A percentile compares a stretch with the other conserved stretches of the same genome.
Conservation (phyloP, 1,140 invertebrate genomes). For the Goniozus legneri region DNA sequence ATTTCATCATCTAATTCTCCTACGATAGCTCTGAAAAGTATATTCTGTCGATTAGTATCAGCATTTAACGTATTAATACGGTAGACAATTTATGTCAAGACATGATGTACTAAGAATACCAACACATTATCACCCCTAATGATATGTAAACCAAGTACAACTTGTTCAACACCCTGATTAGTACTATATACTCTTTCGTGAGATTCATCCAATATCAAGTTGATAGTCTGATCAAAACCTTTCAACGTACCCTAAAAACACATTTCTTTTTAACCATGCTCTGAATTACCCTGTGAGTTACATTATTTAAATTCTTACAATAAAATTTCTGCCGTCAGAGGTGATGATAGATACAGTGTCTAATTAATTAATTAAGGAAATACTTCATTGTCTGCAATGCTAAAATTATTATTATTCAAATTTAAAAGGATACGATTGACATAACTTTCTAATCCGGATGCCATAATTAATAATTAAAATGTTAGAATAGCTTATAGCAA, state of each 20-base stretch:
- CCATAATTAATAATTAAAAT: slow-evolving; percentile 61
- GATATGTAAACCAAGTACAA: slow-evolving; percentile 93
- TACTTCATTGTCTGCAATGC: slow-evolving; percentile 6
- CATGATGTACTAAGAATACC: slow-evolving; percentile 32
- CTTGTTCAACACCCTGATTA: slow-evolving; percentile 90
- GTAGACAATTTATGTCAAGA: slow-evolving; percentile 6
- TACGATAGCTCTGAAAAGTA: slow-evolving; percentile 72
- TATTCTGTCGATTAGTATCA: neutral
- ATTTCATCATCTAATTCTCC: slow-evolving; percentile 90
- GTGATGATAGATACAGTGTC: slow-evolving; percentile 93
- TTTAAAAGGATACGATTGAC: slow-evolving; percentile 76
- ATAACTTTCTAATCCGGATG: slow-evolving; percentile 78
- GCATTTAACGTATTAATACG: no score
- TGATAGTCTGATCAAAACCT: slow-evolving; percentile 97
- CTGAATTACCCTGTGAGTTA: no score
- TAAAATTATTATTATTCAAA: slow-evolving; percentile 9
- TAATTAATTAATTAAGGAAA: slow-evolving; percentile 52
- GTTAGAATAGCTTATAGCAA: no score
- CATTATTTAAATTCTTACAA: slow-evolving; percentile 75
- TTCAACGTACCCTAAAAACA: slow-evolving; percentile 74
- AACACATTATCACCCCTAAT: slow-evolving; percentile 97
- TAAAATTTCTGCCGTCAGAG: slow-evolving; percentile 91
- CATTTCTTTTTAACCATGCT: no score
- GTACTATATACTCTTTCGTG: slow-evolving; percentile 95
- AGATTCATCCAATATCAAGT: slow-evolving; percentile 95